Evolutionary conservation across 2,113 vertebrate species (phyloP), one percentile per base, ranked within the genome.

Genomic region (Butorides virescens): DNA sequence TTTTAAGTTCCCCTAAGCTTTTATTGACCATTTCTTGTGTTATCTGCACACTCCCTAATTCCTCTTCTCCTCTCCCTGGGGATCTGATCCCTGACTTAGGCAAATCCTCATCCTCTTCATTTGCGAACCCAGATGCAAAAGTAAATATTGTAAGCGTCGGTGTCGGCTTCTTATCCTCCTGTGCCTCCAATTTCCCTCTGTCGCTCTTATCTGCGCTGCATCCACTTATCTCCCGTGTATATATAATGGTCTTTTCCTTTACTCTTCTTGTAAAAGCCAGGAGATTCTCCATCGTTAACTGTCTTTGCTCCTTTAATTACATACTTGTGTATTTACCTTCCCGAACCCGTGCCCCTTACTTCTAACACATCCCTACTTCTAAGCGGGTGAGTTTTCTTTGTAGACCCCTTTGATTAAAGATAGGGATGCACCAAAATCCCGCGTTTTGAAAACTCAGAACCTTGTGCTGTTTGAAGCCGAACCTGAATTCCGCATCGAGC

Each of bases 161-260:
- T 58, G 67, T 70, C 92, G 49, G 68, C 91, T 88, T 77, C 72
- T 96, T 90, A 92, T 92, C 94, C 77, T 96, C 77, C 34, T 71
- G 84, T 91, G 68, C 77, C 87, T 95, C 88, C 92, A 95, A 71
- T 97, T 96, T 97, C 86, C 84, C 95, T 94, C 92, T 84, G 68
- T 88, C 93, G 56, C 61, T 92, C 90, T 94, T 89, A 86, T 87
- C 73, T 91, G 82, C 4, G 25, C 86, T 66, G 63, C 44, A 88
- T 94, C 90, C 88, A 88, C 84, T 93, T 94, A 97, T 84, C 85
- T 94, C 65, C 77, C 63, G 5, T 73, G 53, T 81, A 39, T 93
- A 13, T 19, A 30, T 86, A 95, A 93, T 66, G 76, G 52, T 56
- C 55, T 71, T 75, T 65, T 82, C 47, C 65, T 78, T 79, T 53